A percentile compares a stretch with the other conserved stretches of the same genome.
phyloP scores from a whole-genome alignment of 2,888 invertebrate species.

The Cantharis flavilabris region DNA sequence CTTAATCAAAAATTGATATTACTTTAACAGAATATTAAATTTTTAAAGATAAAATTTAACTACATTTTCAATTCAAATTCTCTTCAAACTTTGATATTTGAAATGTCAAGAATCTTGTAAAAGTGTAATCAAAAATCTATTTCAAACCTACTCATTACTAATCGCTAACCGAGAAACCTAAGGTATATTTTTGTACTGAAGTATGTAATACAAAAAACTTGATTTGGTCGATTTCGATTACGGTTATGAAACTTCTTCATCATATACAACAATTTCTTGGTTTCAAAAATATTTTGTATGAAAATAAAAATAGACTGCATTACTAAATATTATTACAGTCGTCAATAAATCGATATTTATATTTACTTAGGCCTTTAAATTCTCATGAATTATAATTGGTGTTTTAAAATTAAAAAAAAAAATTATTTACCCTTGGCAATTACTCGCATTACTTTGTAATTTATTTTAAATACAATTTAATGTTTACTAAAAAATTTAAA shows the following conservation, averaged over 20 bases:
- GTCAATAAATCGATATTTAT: background rate
- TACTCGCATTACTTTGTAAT: background rate
- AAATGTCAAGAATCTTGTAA: no score
- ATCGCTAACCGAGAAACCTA: no score
- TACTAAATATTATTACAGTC: no score
- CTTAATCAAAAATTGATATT: background rate
- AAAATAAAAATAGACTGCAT: background rate
- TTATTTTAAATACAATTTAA: background rate
- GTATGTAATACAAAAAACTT: no score
- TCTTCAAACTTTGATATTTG: no score
- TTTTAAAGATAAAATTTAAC: background rate
- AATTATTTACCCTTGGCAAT: background rate
- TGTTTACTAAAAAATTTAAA: background rate
- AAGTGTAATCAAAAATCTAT: no score
- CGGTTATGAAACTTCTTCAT: no score
- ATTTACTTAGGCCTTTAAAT: background rate
- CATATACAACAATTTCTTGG: background rate
- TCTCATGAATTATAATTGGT: background rate
- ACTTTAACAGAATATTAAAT: background rate
- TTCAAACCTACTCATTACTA: no score
- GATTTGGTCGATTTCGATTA: no score
- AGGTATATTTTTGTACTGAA: no score
- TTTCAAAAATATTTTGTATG: background rate
- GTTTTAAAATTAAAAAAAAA: background rate
- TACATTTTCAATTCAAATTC: no score